A percentile compares a stretch with the other conserved stretches of the same genome.
Conservation (phyloP, 2,113 vertebrate genomes). For the Oncorhynchus nerka region DNA sequence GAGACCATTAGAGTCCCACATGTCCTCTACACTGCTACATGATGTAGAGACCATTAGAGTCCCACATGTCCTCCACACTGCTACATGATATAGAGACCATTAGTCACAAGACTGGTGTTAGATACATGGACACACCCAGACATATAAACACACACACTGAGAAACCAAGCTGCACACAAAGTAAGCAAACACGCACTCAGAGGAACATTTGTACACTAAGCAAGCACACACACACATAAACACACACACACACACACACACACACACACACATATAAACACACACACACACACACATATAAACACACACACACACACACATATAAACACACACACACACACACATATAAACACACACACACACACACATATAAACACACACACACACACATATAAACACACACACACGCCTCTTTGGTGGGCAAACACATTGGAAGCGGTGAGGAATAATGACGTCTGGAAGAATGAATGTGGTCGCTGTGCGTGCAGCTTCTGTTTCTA, state of each 20-base stretch:
- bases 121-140: not conserved
- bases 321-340: not conserved
- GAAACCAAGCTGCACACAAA: not conserved
- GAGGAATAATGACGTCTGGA: not conserved
- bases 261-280: conserved; percentile 8
- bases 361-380: not conserved
- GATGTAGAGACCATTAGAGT: too few species aligned
- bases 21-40: too few species aligned
- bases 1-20: too few species aligned
- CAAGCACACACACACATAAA: not conserved
- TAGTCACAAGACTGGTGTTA: not conserved
- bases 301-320: not conserved
- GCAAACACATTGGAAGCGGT: not conserved
- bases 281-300: not conserved
- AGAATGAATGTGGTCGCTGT: not conserved
- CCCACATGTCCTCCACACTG: too few species aligned
- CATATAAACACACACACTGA: not conserved
- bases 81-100: too few species aligned
- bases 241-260: not conserved
- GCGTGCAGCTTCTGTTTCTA: not conserved
- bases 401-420: not conserved
- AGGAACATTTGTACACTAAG: not conserved
- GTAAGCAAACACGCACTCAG: not conserved
- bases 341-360: not conserved
- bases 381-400: not conserved